Percentiles rank a stretch among this genome's conserved stretches.
phyloP scores from a whole-genome alignment of 2,888 invertebrate species.

The Lycaena phlaeas region DNA sequence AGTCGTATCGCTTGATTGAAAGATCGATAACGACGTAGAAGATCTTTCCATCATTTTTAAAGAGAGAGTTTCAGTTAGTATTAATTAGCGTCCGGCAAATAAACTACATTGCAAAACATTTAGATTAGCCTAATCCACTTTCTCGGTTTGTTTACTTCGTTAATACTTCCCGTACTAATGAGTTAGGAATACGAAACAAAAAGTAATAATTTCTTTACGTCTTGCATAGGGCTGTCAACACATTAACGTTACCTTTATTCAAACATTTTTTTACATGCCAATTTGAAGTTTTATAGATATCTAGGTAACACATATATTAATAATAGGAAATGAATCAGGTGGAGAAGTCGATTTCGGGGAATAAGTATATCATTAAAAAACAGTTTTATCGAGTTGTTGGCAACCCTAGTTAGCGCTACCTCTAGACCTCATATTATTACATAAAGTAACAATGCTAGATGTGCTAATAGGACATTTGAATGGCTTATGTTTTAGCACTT shows the following conservation, averaged over 20 bases:
- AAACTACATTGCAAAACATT: constrained; percentile 23
- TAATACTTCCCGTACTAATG: constrained; percentile 19
- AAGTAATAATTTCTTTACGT: constrained; percentile 15
- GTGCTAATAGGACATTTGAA: constrained; percentile 18
- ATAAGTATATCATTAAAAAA: no score
- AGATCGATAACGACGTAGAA: constrained; percentile 2
- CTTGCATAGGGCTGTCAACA: constrained; percentile 12
- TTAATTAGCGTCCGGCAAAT: constrained; percentile 17
- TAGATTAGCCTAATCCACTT: constrained; percentile 24
- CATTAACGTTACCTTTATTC: no score
- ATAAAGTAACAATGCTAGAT: constrained; percentile 19
- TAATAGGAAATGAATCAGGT: no score
- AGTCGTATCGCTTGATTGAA: constrained; percentile 1
- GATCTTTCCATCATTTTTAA: constrained; percentile 4
- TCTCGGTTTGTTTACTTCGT: constrained; percentile 20
- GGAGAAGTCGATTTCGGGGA: no score
- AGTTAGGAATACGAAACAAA: constrained; percentile 18
- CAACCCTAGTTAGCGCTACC: not conserved
- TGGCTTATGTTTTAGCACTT: constrained; percentile 15
- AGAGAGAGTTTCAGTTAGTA: constrained; percentile 16
- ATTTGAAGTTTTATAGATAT: no score
- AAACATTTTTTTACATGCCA: no score
- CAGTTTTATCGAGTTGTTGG: no score
- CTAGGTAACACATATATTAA: no score
- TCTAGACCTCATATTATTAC: constrained; percentile 15